Evolutionary conservation across 2,888 invertebrate species (phyloP).

Genomic region (Daptonema setosum): DNA sequence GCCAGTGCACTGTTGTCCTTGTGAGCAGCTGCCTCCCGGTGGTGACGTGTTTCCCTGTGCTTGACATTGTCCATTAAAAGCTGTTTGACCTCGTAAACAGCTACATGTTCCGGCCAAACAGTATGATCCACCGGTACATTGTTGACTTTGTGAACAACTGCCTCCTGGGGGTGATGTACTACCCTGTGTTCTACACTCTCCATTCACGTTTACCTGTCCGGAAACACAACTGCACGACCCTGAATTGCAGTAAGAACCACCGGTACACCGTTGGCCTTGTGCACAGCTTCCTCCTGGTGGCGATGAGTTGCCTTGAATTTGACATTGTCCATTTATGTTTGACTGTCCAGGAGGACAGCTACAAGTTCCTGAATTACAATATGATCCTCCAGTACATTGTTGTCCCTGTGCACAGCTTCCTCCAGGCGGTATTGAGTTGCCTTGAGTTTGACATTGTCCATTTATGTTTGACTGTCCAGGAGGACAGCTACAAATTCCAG

Average conservation of each 20-base stretch:
- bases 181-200: neutral
- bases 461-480: too few species aligned
- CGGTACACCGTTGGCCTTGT: neutral
- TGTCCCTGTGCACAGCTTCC: too few species aligned
- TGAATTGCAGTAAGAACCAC: neutral
- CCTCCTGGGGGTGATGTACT: neutral
- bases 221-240: constrained; percentile 22
- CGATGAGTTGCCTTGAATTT: neutral
- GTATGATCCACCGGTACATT: constrained; percentile 1
- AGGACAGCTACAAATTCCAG: too few species aligned
- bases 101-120: neutral
- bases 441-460: too few species aligned
- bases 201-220: neutral
- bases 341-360: too few species aligned
- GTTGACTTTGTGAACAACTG: neutral
- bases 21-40: constrained; percentile 2
- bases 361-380: too few species aligned
- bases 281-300: constrained; percentile 2
- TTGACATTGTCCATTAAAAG: neutral
- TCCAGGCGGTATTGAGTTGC: too few species aligned
- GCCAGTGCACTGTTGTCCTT: neutral
- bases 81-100: neutral
- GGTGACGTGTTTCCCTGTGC: too few species aligned
- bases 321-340: neutral
- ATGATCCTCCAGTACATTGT: too few species aligned